Conservation (phyloP, 1,140 invertebrate genomes). For the Fopius arisanus region DNA sequence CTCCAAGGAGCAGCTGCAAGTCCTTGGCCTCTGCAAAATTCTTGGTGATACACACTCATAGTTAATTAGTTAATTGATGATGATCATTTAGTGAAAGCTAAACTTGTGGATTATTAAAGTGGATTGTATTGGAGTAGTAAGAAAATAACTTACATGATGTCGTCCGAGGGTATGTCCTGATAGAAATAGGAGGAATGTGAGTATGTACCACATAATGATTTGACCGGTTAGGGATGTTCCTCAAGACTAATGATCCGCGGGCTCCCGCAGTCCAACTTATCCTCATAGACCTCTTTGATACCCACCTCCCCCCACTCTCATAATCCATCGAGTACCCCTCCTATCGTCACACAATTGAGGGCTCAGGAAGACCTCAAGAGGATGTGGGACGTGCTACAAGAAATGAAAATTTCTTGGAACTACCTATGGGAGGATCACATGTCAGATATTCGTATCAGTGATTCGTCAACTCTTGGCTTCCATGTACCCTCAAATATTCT, state of each 20-base stretch:
- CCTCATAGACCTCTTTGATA: slow-evolving; percentile 19
- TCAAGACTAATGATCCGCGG: slow-evolving; percentile 10
- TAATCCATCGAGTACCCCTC: not conserved
- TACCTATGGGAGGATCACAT: not conserved
- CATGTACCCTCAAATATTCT: not conserved
- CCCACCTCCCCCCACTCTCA: slow-evolving; percentile 12
- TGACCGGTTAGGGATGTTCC: not conserved
- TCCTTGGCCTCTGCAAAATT: too few relatives aligned
- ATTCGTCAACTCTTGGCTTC: not conserved
- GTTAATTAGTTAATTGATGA: too few relatives aligned
- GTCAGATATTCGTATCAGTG: too few relatives aligned
- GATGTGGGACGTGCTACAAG: not conserved
- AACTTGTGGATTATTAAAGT: not conserved
- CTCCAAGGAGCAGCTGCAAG: too few relatives aligned
- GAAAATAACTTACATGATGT: slow-evolving; percentile 42
- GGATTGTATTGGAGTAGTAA: not conserved
- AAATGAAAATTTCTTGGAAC: not conserved
- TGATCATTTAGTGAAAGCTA: too few relatives aligned
- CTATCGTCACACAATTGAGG: not conserved
- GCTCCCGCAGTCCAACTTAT: not conserved
- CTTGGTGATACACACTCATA: too few relatives aligned
- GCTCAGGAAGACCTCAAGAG: not conserved
- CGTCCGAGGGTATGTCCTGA: slow-evolving; percentile 29
- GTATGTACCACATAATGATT: slow-evolving; percentile 14
- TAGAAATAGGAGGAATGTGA: slow-evolving; percentile 34